Evolutionary conservation across 2,797 vertebrate species (phyloP).

Genomic region (Aphelocoma californica): DNA sequence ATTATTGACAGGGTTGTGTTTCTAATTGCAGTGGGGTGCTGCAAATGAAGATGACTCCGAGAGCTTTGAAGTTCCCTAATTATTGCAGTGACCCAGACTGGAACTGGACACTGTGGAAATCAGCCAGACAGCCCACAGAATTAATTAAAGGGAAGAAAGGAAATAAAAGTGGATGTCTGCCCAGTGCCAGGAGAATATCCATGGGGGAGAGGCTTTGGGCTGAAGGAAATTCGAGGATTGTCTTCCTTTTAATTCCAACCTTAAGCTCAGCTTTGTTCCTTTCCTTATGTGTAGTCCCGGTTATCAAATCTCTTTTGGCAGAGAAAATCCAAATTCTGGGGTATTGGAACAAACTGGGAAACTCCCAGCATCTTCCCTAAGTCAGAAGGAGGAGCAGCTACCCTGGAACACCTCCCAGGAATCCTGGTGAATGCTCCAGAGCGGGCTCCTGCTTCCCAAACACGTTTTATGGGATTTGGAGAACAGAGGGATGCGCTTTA

Average conservation of each 20-base stretch:
- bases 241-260: background rate
- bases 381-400: background rate
- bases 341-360: background rate
- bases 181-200: background rate
- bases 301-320: background rate
- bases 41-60: background rate
- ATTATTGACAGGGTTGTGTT: background rate
- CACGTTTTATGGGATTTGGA: background rate
- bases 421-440: background rate
- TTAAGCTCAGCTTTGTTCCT: background rate
- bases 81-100: background rate
- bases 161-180: background rate
- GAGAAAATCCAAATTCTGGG: background rate
- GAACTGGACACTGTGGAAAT: background rate
- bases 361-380: background rate
- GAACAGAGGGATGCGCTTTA: background rate
- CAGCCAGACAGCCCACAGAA: background rate
- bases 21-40: background rate
- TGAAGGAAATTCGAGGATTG: background rate
- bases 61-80: background rate
- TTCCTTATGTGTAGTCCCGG: accelerated
- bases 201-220: background rate
- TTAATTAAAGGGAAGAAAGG: background rate
- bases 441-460: background rate
- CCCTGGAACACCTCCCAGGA: background rate